Conservation (phyloP, 2,888 invertebrate species). For the Oxycera nigricornis region DNA sequence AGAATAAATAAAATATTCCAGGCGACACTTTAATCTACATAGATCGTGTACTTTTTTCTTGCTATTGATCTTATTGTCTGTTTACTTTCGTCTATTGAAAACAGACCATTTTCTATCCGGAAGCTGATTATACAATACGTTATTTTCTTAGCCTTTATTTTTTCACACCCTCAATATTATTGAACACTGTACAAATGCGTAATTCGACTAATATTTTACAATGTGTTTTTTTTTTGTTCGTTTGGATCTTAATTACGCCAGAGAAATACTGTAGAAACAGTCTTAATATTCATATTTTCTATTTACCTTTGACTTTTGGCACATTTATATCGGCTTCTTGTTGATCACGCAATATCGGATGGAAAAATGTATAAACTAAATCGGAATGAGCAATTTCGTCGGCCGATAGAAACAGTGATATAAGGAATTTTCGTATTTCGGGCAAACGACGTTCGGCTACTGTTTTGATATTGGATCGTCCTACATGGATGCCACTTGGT, state of each 20-base stretch:
- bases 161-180: too few relatives aligned
- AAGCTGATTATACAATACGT: conserved; percentile 13
- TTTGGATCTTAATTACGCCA: not conserved
- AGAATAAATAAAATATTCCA: not conserved
- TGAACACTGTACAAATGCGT: not conserved
- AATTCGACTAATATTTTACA: not conserved
- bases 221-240: not conserved
- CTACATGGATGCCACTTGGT: conserved; percentile 79
- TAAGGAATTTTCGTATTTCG: conserved; percentile 88
- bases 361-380: conserved; percentile 98
- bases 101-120: not conserved
- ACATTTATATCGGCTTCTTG: conserved; percentile 84
- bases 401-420: conserved; percentile 83
- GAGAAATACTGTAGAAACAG: not conserved
- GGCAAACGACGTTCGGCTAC: conserved; percentile 92
- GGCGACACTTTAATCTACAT: not conserved
- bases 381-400: conserved; percentile 96
- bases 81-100: conserved; percentile 8
- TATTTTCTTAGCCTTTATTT: not conserved
- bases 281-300: not conserved
- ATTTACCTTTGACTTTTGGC: conserved; percentile 76
- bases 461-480: conserved; percentile 92
- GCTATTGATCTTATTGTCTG: not conserved
- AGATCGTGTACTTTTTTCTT: not conserved
- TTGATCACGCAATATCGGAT: conserved; percentile 92